Percentiles rank a stretch among this genome's conserved stretches.
These are phyloP conservation scores for Conopomorpha cramerella DNA, from an alignment of 1,140 invertebrate genomes.

Conservation along the genomic window DNA sequence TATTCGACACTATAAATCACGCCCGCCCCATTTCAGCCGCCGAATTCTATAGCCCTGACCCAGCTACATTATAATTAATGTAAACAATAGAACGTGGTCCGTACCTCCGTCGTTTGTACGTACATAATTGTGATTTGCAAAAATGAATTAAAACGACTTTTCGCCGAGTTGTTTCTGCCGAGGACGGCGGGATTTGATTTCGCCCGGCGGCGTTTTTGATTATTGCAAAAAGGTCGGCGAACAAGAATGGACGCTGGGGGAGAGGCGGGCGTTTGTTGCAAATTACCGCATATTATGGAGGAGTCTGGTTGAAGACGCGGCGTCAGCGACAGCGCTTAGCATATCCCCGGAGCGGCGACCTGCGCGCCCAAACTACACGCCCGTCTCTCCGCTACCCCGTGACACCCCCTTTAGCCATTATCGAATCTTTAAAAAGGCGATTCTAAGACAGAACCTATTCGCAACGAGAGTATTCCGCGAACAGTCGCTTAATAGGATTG, in stretches of 20 bases:
- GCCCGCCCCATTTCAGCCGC: conserved; percentile 9
- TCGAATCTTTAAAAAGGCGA: conserved; percentile 51
- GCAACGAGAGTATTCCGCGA: conserved; percentile 25
- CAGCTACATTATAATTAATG: no score
- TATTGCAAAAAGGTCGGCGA: no score
- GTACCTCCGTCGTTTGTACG: no score
- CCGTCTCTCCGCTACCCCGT: conserved; percentile 29
- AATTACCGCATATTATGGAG: conserved; percentile 37
- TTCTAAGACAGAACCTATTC: conserved; percentile 38
- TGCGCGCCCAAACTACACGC: conserved; percentile 22
- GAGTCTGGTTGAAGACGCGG: conserved; percentile 40
- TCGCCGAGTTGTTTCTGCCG: no score
- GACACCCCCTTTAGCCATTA: conserved; percentile 39
- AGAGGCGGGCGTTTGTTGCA: no score
- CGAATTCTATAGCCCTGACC: conserved; percentile 3
- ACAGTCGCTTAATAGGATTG: conserved; percentile 53
- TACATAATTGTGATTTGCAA: no score
- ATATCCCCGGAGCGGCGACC: conserved; percentile 30
- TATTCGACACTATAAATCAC: conserved; percentile 15
- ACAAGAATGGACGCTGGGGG: no score
- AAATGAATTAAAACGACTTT: no score
- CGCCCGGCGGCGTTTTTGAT: no score
- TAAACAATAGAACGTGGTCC: no score
- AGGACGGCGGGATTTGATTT: no score
- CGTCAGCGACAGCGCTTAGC: conserved; percentile 41